A percentile compares a stretch with the other conserved stretches of the same genome.
phyloP scores from a whole-genome alignment of 2,113 vertebrate species.

The Ailurus styani region DNA sequence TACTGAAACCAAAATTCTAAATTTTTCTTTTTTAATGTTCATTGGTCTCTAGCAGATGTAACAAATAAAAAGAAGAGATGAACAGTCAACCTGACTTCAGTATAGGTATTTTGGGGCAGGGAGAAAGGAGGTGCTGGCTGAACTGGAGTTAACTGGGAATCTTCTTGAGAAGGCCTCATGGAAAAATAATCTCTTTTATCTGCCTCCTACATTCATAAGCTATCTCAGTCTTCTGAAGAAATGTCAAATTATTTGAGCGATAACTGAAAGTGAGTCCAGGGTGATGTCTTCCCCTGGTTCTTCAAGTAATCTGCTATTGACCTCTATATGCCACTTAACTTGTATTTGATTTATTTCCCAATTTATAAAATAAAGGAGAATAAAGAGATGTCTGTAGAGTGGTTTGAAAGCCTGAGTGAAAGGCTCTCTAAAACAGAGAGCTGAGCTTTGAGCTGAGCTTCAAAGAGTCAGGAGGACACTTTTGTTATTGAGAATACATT shows the following conservation, averaged over 20 bases:
- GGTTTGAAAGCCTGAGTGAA: constrained; percentile 25
- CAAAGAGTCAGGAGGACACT: constrained; percentile 46
- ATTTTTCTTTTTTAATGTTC: neutral
- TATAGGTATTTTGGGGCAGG: neutral
- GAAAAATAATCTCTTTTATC: neutral
- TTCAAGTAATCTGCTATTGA: constrained; percentile 48
- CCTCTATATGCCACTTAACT: constrained; percentile 52
- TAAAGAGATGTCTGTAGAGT: constrained; percentile 52
- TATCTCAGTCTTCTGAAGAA: neutral
- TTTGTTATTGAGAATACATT: constrained; percentile 31
- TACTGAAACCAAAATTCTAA: neutral
- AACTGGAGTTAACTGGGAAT: neutral
- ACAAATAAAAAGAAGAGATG: neutral
- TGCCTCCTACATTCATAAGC: neutral
- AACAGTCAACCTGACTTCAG: neutral
- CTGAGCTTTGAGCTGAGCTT: constrained; percentile 50
- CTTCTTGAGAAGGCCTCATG: neutral
- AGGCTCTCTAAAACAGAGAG: constrained; percentile 30
- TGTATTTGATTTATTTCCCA: constrained; percentile 63
- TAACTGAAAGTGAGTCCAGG: neutral
- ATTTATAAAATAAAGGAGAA: constrained; percentile 66
- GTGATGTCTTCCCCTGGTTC: neutral
- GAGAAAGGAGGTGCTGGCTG: neutral
- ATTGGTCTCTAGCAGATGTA: neutral
- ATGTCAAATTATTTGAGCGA: constrained; percentile 31